Evolutionary conservation across 2,888 invertebrate genomes (phyloP), one percentile per base, ranked within the genome.

Genomic region (Myopa testacea): DNA sequence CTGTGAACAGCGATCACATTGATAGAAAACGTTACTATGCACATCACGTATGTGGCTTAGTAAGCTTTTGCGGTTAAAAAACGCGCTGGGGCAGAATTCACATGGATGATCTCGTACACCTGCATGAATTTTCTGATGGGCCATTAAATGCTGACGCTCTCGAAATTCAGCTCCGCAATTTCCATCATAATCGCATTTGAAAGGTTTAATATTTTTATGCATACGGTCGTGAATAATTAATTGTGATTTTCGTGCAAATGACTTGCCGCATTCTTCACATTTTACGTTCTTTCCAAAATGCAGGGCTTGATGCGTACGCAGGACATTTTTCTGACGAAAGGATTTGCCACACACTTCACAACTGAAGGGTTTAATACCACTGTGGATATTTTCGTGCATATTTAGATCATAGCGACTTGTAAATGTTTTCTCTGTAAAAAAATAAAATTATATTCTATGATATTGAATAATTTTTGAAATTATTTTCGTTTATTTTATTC

Each of bases 191-290:
- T 78, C 78, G 62, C 82, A 82, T 76, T 62, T 71, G 50, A 82
- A 81, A 4, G 82, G 82, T 52, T 80, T 80, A 69, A 80, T 78
- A 73, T 81, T 76, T 12, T 80, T 80, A 78, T 81, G 81, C 80
- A 81, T 81, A 37, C 82, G 78, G 52, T 79, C 76, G 67, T 82
- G 82, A 16, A 81, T 37, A 19, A 80, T 82, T 4, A 82, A 78
- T 63, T 82, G 80, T 10, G 80, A 80, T 70, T 77, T 60, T 7
- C 81, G 78, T 4, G 81, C 81, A 79, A 80, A 82, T 71, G 80
- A 80, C 65, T 80, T 82, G 16, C 77, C 80, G 77, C 82, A 82
- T 55, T 80, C 79, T n/a, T 65, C 73, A 63, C 82, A 82, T 75
- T 78, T 79, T 16, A 81, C 76, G 62, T 79, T 80, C 75, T 81